Evolutionary conservation across 2,113 vertebrate species (phyloP).

Genomic region (Callaeas wilsoni): DNA sequence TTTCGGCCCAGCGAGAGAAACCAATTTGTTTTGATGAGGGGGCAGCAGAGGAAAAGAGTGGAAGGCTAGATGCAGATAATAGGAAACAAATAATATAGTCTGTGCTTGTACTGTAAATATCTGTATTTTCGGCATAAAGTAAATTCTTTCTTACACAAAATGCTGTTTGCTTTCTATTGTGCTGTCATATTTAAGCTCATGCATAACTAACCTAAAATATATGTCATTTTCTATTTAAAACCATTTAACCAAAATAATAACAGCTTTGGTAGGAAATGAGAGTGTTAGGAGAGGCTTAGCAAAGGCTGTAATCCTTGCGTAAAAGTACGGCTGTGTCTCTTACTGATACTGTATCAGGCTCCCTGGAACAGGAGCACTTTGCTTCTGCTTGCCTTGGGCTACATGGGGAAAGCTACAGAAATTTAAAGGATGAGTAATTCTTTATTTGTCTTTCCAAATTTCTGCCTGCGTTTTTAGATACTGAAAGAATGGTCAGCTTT

Average conservation of each 20-base stretch:
- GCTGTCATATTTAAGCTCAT: not conserved
- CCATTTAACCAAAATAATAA: not conserved
- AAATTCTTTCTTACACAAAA: not conserved
- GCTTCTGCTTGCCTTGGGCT: not conserved
- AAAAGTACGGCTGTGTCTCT: not conserved
- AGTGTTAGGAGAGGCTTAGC: not conserved
- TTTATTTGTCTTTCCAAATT: not conserved
- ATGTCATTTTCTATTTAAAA: slow-evolving; percentile 22
- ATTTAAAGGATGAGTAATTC: not conserved
- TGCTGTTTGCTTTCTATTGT: not conserved
- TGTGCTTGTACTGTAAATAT: not conserved
- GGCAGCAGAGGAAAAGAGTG: not conserved
- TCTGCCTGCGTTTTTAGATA: not conserved
- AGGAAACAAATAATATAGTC: not conserved
- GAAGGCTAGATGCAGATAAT: not conserved
- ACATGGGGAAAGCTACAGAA: not conserved
- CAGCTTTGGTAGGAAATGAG: not conserved
- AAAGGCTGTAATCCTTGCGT: not conserved
- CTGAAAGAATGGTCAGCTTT: not conserved
- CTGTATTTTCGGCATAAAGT: not conserved
- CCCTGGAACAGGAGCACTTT: not conserved
- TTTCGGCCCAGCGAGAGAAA: not conserved
- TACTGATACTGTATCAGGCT: not conserved
- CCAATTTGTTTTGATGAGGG: not conserved
- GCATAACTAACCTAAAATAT: not conserved